Conservation (phyloP, 2,888 invertebrate genomes). For the Zootermopsis nevadensis region DNA sequence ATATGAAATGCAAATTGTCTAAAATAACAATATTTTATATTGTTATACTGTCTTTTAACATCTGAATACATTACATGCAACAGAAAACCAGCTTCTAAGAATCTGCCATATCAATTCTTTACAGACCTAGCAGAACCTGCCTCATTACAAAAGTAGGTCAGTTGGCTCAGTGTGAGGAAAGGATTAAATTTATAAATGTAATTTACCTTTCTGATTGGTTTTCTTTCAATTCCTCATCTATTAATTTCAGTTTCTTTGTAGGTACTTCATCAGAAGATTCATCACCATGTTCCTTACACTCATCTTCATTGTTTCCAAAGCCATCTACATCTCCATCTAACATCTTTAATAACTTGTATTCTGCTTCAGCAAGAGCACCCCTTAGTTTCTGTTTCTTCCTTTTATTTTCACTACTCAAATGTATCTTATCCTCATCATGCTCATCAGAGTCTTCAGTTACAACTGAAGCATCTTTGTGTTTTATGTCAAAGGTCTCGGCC, state of each 20-base stretch:
- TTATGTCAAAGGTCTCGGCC: background rate
- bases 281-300: slow-evolving; percentile 45
- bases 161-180: too few species aligned
- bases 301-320: slow-evolving; percentile 53
- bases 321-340: slow-evolving; percentile 53
- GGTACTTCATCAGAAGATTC: slow-evolving; percentile 9
- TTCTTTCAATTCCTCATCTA: background rate
- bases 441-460: slow-evolving; percentile 54
- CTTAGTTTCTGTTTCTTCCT: slow-evolving; percentile 15
- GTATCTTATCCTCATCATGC: slow-evolving; percentile 55
- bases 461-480: background rate
- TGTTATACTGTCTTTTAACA: too few species aligned
- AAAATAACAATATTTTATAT: too few species aligned
- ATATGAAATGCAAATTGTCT: too few species aligned
- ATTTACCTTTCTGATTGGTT: slow-evolving; percentile 8
- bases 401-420: background rate
- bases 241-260: slow-evolving; percentile 2
- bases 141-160: too few species aligned
- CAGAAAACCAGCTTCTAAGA: too few species aligned
- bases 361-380: background rate
- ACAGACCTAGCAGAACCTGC: too few species aligned
- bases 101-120: too few species aligned
- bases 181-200: too few species aligned
- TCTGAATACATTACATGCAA: too few species aligned
- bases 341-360: background rate